A percentile compares a stretch with the other conserved stretches of the same genome.
phyloP scores from a whole-genome alignment of 2,888 invertebrate species.

The Acrobasis repandana region DNA sequence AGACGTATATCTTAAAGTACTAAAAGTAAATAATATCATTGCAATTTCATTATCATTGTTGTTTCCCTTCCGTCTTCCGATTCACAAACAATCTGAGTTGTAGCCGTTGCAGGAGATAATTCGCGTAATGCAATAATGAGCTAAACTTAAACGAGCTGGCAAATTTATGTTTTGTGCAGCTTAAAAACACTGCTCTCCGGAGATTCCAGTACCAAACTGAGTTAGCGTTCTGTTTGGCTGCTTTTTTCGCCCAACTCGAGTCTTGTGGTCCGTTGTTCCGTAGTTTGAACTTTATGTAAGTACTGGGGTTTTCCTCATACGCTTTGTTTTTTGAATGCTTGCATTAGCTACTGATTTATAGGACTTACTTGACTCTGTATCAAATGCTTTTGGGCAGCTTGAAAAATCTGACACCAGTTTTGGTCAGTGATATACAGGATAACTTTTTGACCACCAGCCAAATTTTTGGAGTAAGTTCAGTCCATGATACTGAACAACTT shows the following conservation, averaged over 20 bases:
- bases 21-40: not conserved
- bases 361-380: not conserved
- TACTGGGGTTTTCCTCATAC: slow-evolving; percentile 32
- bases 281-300: slow-evolving; percentile 52
- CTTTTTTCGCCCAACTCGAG: slow-evolving; percentile 62
- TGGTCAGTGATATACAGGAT: not conserved
- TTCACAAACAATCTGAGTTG: not conserved
- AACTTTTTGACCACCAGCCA: too few relatives aligned
- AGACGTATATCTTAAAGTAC: not conserved
- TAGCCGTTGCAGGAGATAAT: not conserved
- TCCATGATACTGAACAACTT: too few relatives aligned
- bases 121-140: slow-evolving; percentile 74
- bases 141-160: slow-evolving; percentile 76
- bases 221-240: slow-evolving; percentile 62
- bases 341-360: not conserved
- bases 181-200: slow-evolving; percentile 73
- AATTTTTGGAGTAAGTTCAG: too few relatives aligned
- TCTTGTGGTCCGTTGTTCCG: slow-evolving; percentile 58
- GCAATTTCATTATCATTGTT: slow-evolving; percentile 6
- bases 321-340: slow-evolving; percentile 12
- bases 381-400: not conserved
- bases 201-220: slow-evolving; percentile 67
- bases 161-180: slow-evolving; percentile 78
- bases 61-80: slow-evolving; percentile 5
- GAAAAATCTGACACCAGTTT: not conserved